phyloP scores from a whole-genome alignment of 2,113 vertebrate genomes.

The Candoia aspera region DNA sequence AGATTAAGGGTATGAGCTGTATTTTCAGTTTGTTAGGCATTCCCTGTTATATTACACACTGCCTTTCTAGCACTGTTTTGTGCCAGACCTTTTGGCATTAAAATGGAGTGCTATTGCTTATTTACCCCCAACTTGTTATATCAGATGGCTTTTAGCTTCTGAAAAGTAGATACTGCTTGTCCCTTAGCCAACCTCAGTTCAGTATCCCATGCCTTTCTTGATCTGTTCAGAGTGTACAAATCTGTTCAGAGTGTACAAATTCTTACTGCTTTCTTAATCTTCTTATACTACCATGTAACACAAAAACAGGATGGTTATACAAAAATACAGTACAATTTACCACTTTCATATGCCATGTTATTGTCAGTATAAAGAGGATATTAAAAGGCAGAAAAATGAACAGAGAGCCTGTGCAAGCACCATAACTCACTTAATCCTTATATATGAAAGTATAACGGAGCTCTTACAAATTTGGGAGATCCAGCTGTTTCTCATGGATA shows the following conservation, averaged over 20 bases:
- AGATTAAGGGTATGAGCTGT: neutral
- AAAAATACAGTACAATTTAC: neutral
- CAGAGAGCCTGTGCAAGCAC: neutral
- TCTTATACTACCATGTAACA: neutral
- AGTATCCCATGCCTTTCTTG: neutral
- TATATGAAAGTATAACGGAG: neutral
- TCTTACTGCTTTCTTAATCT: rapidly evolving
- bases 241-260: neutral
- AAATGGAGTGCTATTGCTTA: rapidly evolving
- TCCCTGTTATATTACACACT: slow-evolving; percentile 15
- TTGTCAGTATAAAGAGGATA: neutral
- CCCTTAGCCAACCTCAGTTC: neutral
- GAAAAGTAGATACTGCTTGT: slow-evolving; percentile 6
- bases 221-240: neutral
- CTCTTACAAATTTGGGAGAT: neutral
- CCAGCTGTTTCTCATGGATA: slow-evolving; percentile 4
- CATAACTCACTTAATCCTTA: slow-evolving; percentile 23
- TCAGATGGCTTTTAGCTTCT: slow-evolving; percentile 2
- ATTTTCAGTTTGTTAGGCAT: neutral
- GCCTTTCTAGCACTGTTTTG: neutral
- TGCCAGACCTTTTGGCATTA: slow-evolving; percentile 4
- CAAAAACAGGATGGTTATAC: neutral
- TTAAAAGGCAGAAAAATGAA: neutral
- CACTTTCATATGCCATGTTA: neutral
- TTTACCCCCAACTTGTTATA: neutral